Percentiles rank a stretch among this genome's conserved stretches.
Evolutionary conservation across 2,113 vertebrate genomes (phyloP).

Genomic region (Phodopus roborovskii): DNA sequence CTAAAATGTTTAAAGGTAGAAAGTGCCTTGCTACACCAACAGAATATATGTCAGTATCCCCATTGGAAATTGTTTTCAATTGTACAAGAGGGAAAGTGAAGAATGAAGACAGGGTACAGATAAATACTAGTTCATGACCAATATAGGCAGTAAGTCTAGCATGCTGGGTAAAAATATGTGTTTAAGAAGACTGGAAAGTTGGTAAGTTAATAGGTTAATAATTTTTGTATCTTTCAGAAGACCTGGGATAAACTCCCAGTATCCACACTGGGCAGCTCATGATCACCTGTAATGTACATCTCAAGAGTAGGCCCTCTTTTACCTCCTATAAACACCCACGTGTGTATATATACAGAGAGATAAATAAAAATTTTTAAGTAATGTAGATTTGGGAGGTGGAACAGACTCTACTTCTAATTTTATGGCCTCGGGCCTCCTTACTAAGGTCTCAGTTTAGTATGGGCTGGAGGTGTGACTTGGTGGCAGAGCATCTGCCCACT

Average conservation of each 20-base stretch:
- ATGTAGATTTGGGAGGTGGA: background rate
- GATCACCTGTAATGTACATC: background rate
- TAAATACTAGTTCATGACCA: accelerated
- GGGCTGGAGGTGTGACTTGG: background rate
- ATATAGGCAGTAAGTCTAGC: no score
- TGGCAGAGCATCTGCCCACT: background rate
- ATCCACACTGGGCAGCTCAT: no score
- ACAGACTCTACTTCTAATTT: accelerated
- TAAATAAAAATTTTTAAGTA: background rate
- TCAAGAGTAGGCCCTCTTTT: background rate
- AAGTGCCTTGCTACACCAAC: accelerated
- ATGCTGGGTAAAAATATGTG: background rate
- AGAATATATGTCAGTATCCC: background rate
- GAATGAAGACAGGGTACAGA: no score
- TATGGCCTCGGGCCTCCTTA: background rate
- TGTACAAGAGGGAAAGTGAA: background rate
- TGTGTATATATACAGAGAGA: background rate
- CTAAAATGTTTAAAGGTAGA: background rate
- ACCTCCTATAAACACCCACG: no score
- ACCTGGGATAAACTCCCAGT: background rate
- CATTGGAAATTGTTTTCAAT: background rate
- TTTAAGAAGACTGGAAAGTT: background rate
- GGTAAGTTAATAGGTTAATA: background rate
- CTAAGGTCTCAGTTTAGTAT: background rate
- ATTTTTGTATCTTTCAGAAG: background rate